Conservation (phyloP, 2,797 vertebrate species). For the Rhynchotus rufescens region DNA sequence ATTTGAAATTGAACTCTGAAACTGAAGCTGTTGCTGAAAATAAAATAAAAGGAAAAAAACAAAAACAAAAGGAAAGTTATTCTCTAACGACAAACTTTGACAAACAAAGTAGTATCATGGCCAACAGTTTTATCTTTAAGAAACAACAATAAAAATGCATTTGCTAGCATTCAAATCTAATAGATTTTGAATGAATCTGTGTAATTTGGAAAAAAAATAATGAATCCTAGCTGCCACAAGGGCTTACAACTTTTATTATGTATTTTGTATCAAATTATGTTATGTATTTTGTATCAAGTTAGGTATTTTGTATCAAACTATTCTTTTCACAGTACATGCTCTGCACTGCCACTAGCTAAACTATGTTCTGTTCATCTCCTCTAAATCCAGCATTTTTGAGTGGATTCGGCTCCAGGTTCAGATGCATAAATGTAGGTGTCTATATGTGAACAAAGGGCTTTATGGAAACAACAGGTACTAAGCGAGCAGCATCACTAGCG, state of each 20-base stretch:
- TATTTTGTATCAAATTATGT: not conserved
- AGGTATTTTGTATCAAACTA: too few species aligned
- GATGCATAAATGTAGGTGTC: not conserved
- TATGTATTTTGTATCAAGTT: not conserved
- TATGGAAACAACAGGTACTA: not conserved
- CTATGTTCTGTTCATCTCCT: not conserved
- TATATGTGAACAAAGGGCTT: not conserved
- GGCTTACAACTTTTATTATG: not conserved
- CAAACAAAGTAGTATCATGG: not conserved
- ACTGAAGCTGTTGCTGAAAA: not conserved
- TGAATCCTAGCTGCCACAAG: not conserved
- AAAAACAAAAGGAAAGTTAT: not conserved
- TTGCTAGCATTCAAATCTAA: not conserved
- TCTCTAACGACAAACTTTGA: not conserved
- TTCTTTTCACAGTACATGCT: not conserved
- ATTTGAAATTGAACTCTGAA: not conserved
- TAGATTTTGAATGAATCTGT: not conserved
- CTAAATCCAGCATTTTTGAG: not conserved
- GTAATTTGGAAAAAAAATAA: not conserved
- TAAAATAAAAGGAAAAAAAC: too few species aligned
- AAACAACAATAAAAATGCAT: not conserved
- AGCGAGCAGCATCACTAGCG: accelerated
- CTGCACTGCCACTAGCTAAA: not conserved
- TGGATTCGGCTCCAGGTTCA: not conserved
- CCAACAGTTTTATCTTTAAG: not conserved